Evolutionary conservation across 2,113 vertebrate species (phyloP), one percentile per base, ranked within the genome.

Genomic region (Pomatorhinus ruficollis): DNA sequence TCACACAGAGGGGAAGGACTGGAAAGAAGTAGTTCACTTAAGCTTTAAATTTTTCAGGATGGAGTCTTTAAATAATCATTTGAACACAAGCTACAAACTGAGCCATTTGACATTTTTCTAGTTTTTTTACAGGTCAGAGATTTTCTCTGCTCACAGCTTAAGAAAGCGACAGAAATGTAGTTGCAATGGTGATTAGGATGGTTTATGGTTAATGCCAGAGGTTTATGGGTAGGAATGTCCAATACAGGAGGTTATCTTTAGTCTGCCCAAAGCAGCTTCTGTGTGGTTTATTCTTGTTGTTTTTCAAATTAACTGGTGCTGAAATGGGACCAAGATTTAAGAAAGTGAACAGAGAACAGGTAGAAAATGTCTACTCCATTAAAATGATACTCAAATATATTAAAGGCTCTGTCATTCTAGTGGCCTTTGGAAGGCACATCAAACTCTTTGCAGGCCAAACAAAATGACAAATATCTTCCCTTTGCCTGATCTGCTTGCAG

Each of bases 11-110:
- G 4, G 17, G 9, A 8, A 91, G n/a, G 35, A 93, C 53, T 52
- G 56, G 71, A 83, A 90, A 77, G 50, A 93, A 91, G 53, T 64
- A 40, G 61, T 68, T 89, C 86, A 71, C 74, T 96, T 85, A 84
- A 87, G 87, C 65, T 96, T 65, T 91, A 74, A 82, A 93, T 91
- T 94, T 94, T 96, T 96, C 63, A 91, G 59, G 45, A 87, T 84
- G 37, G 31, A 89, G 45, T 93, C 65, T 87, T 96, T 93, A 95
- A 97, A 96, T 94, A 96, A 88, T 89, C n/a, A 94, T 95, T 95
- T 74, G 42, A 93, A 93, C 66, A 79, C 74, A 80, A 85, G 50
- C 65, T 69, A 54, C 87, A 93, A 91, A 91, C 65, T 83, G 81
- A 95, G 77, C 57, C 72, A 74, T 90, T 94, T 93, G 81, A 92